Conservation (phyloP, 2,113 vertebrate genomes). For the Pachypanchax playfairii region DNA sequence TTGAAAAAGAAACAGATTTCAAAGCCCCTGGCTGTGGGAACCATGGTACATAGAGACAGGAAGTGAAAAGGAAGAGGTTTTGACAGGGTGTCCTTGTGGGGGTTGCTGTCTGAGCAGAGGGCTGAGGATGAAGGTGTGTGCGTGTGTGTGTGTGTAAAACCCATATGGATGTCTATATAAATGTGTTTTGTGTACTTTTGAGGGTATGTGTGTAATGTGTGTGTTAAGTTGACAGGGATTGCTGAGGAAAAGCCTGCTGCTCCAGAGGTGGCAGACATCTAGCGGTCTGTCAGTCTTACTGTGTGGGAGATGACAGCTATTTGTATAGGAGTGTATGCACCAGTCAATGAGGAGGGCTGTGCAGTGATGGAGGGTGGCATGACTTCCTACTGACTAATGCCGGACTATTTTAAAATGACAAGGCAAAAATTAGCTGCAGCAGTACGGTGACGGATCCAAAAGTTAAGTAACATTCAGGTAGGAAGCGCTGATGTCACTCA, state of each 20-base stretch:
- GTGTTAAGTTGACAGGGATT: constrained; percentile 72
- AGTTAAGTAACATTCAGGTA: constrained; percentile 51
- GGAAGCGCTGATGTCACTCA: constrained; percentile 36
- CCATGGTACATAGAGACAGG: constrained; percentile 69
- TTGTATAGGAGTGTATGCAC: constrained; percentile 69
- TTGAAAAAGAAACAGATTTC: constrained; percentile 67
- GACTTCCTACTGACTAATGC: constrained; percentile 70
- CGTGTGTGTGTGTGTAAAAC: constrained; percentile 51
- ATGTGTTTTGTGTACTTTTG: constrained; percentile 51
- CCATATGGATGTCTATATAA: constrained; percentile 70
- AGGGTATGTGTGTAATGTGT: constrained; percentile 47
- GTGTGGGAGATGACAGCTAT: constrained; percentile 75
- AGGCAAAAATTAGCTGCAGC: constrained; percentile 64
- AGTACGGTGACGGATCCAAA: constrained; percentile 52
- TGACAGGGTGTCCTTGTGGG: constrained; percentile 80
- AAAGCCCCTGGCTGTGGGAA: constrained; percentile 67
- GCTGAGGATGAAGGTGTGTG: constrained; percentile 67
- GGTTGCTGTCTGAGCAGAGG: constrained; percentile 71
- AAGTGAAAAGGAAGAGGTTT: constrained; percentile 81
- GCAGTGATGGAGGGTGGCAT: constrained; percentile 58
- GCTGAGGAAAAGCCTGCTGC: constrained; percentile 68
- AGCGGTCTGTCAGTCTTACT: constrained; percentile 78
- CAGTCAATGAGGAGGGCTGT: constrained; percentile 62
- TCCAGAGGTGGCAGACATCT: constrained; percentile 74
- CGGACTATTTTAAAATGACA: constrained; percentile 75